A percentile compares a stretch with the other conserved stretches of the same genome.
These are phyloP conservation scores for Montipora capricornis DNA, from an alignment of 64 coral and sea anemone species.

Conservation along the genomic window DNA sequence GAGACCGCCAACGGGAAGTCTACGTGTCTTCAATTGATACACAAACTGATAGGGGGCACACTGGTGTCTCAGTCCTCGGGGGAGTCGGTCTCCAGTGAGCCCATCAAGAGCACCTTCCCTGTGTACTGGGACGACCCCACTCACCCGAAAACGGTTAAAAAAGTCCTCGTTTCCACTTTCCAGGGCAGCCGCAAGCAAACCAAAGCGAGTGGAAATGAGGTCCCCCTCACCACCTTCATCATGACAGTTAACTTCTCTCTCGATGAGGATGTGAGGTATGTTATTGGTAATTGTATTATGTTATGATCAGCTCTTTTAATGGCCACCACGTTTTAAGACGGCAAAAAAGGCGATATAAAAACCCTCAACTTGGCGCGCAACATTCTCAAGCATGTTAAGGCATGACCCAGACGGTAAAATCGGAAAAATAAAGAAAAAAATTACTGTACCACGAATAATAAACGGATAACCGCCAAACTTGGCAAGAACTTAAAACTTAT, in stretches of 20 bases:
- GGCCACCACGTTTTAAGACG: background rate
- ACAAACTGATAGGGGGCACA: background rate
- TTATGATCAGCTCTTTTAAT: too few relatives aligned
- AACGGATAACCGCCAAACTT: too few relatives aligned
- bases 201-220: constrained; percentile 51
- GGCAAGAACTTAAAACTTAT: too few relatives aligned
- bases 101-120: constrained; percentile 1
- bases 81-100: background rate
- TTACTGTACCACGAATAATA: too few relatives aligned
- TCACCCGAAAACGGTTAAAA: constrained; percentile 30
- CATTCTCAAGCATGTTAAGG: too few relatives aligned
- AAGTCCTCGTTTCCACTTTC: constrained; percentile 44
- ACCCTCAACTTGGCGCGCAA: background rate
- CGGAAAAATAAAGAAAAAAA: too few relatives aligned
- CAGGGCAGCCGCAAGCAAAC: constrained; percentile 42
- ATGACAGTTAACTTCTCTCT: constrained; percentile 50
- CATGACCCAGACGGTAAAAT: too few relatives aligned
- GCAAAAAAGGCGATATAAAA: background rate
- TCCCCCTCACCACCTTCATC: constrained; percentile 33
- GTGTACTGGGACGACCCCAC: constrained; percentile 50
- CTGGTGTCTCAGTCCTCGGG: constrained; percentile 27
- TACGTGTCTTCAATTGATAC: background rate
- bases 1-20: constrained; percentile 40
- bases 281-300: background rate
- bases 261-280: constrained; percentile 58